phyloP scores from a whole-genome alignment of 2,888 invertebrate genomes.

The Dichetophora obliterata region DNA sequence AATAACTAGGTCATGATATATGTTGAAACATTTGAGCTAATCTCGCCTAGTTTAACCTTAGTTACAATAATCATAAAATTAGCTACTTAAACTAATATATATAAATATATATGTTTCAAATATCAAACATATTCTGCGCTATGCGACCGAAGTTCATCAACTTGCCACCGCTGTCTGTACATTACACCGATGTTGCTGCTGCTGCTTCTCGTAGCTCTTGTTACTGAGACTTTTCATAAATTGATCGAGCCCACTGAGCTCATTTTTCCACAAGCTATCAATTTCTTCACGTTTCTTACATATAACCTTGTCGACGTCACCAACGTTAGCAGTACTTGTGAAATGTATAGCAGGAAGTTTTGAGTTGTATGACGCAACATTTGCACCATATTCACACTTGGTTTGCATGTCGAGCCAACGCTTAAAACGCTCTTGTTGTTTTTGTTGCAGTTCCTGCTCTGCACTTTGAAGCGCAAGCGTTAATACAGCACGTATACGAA shows the following conservation, averaged over 20 bases:
- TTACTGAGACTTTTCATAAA: conserved; percentile 73
- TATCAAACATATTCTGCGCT: conserved; percentile 20
- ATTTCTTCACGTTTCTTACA: conserved; percentile 54
- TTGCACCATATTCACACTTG: conserved; percentile 55
- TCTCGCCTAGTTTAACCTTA: not conserved
- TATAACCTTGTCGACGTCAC: conserved; percentile 51
- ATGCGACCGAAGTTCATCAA: conserved; percentile 38
- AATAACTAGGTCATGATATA: conserved; percentile 58
- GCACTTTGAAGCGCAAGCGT: conserved; percentile 72
- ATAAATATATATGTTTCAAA: too few species aligned
- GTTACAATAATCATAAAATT: too few species aligned
- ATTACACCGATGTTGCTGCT: conserved; percentile 50
- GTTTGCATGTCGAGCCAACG: conserved; percentile 71
- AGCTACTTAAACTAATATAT: too few species aligned
- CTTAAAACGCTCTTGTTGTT: conserved; percentile 72
- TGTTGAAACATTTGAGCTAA: conserved; percentile 27
- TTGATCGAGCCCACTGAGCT: conserved; percentile 73
- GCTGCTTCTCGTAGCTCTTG: conserved; percentile 48
- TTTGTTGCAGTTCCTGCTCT: conserved; percentile 72
- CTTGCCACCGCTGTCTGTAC: conserved; percentile 51
- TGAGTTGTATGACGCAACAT: not conserved
- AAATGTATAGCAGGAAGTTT: too few species aligned
- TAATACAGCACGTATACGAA: conserved; percentile 74
- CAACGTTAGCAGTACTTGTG: conserved; percentile 30
- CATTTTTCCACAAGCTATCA: conserved; percentile 69